phyloP scores from a whole-genome alignment of 1,140 invertebrate species.

The Saccostrea cuccullata region DNA sequence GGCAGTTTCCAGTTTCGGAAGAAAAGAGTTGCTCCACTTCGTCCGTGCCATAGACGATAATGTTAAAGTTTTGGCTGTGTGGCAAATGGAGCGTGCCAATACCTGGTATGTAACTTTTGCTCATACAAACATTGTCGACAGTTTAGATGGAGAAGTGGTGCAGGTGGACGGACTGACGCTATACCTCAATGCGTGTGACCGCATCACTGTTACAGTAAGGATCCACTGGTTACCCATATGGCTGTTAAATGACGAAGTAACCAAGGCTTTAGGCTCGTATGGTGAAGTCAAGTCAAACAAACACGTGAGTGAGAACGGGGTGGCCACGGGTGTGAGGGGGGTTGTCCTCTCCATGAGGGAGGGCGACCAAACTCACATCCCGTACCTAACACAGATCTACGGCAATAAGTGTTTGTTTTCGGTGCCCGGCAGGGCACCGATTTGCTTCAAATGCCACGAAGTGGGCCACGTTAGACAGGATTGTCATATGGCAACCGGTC shows the following conservation, averaged over 20 bases:
- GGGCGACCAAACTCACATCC: neutral
- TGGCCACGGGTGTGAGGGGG: neutral
- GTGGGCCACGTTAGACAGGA: neutral
- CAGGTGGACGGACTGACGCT: too few species aligned
- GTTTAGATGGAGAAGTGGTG: too few species aligned
- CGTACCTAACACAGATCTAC: neutral
- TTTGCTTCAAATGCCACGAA: neutral
- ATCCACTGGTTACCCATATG: neutral
- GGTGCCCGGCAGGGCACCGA: neutral
- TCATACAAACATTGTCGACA: neutral
- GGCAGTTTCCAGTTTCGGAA: too few species aligned
- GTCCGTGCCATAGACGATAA: too few species aligned
- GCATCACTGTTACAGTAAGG: neutral
- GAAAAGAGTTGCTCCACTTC: too few species aligned
- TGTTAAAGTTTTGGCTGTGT: neutral
- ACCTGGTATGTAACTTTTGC: neutral
- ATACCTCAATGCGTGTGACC: neutral
- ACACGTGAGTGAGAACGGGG: neutral
- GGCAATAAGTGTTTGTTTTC: neutral
- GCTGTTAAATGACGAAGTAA: neutral
- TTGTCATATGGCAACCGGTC: too few species aligned
- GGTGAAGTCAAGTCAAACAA: neutral
- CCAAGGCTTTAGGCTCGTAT: neutral
- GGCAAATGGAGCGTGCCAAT: neutral
- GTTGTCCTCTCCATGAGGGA: neutral